Conservation (phyloP, 2,113 vertebrate species). For the Heterochromis multidens region DNA sequence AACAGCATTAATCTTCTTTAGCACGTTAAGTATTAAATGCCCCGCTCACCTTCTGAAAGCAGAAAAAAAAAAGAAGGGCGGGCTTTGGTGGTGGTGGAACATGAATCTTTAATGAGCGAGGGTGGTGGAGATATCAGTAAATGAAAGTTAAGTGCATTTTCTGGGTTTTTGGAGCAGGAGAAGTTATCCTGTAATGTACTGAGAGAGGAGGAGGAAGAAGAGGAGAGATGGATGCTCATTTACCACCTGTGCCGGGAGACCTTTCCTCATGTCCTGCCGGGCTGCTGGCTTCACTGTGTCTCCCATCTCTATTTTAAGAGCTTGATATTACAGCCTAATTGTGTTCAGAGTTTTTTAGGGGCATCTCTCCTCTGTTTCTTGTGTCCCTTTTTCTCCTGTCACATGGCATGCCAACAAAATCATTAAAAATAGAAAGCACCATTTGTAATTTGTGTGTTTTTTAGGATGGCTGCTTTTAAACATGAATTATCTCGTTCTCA, state of each 20-base stretch:
- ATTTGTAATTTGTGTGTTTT: not conserved
- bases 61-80: not conserved
- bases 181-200: conserved; percentile 40
- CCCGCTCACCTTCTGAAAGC: conserved; percentile 23
- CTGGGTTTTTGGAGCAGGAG: conserved; percentile 65
- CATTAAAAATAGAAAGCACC: not conserved
- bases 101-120: conserved; percentile 68
- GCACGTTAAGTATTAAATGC: conserved; percentile 7
- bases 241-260: conserved; percentile 46
- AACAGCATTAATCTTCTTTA: not conserved
- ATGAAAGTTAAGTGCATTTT: conserved; percentile 68
- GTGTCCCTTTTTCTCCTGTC: not conserved
- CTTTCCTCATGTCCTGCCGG: conserved; percentile 41
- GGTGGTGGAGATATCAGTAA: conserved; percentile 54
- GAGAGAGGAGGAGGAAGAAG: not conserved
- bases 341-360: conserved; percentile 29
- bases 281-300: conserved; percentile 20
- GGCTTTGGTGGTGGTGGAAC: not conserved
- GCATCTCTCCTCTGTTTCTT: conserved; percentile 2
- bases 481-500: not conserved
- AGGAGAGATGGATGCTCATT: conserved; percentile 39
- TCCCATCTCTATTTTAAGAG: conserved; percentile 60
- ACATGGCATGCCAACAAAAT: not conserved
- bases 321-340: conserved; percentile 53
- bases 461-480: not conserved